Conservation (phyloP, 2,888 invertebrate genomes). For the Synergus gifuensis region DNA sequence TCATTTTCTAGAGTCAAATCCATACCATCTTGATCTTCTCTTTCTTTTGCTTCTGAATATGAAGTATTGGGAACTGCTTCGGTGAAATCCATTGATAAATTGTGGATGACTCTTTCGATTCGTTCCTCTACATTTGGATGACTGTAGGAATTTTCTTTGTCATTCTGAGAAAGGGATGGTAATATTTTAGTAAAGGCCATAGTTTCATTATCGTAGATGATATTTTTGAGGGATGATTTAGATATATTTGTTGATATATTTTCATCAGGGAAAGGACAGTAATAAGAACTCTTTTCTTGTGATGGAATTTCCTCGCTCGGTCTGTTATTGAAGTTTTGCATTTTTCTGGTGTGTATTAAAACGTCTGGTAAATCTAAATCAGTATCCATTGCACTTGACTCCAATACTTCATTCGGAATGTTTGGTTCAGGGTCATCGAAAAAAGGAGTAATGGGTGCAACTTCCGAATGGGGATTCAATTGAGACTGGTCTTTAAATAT, state of each 20-base stretch:
- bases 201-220: not conserved
- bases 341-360: not conserved
- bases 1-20: constrained; percentile 43
- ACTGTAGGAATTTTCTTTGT: constrained; percentile 53
- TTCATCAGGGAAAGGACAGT: not conserved
- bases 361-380: not conserved
- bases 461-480: not conserved
- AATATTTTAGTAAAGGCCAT: constrained; percentile 27
- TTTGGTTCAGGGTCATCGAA: not conserved
- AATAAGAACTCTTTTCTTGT: not conserved
- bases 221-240: not conserved
- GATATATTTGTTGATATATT: not conserved
- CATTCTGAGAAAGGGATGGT: constrained; percentile 46
- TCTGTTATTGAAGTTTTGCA: not conserved
- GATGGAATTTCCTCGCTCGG: not conserved
- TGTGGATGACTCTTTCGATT: constrained; percentile 11
- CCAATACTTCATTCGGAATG: not conserved
- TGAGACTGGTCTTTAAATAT: not conserved
- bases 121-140: constrained; percentile 31
- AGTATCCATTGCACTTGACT: not conserved
- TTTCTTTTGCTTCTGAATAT: not conserved
- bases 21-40: constrained; percentile 45
- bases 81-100: constrained; percentile 39
- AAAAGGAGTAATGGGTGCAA: not conserved
- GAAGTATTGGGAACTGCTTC: constrained; percentile 42